Conservation (phyloP, 1,140 invertebrate species). For the Dufourea novaeangliae region DNA sequence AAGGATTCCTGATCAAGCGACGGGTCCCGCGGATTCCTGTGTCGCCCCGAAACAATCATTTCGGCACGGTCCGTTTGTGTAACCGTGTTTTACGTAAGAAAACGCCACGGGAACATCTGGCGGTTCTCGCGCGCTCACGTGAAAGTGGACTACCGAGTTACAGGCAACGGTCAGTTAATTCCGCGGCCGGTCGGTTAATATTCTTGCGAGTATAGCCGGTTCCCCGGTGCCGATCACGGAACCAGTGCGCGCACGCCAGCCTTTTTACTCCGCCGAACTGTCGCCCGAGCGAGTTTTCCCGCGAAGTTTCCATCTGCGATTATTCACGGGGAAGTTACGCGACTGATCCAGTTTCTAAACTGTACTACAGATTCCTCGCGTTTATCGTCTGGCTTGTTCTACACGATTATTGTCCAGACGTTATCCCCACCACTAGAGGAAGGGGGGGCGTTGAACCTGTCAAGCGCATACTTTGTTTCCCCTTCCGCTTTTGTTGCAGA, state of each 20-base stretch:
- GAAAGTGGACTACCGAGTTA: slow-evolving; percentile 75
- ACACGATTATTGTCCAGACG: too few relatives aligned
- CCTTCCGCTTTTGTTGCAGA: too few relatives aligned
- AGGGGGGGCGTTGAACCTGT: too few relatives aligned
- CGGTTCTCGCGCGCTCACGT: slow-evolving; percentile 72
- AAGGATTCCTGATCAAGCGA: background rate
- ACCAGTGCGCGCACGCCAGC: background rate
- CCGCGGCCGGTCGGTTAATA: slow-evolving; percentile 71
- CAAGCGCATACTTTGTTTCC: too few relatives aligned
- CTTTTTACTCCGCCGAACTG: background rate
- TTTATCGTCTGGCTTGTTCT: too few relatives aligned
- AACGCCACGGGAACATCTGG: slow-evolving; percentile 73
- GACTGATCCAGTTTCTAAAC: background rate
- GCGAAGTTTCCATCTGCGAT: background rate
- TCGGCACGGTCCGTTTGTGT: slow-evolving; percentile 27
- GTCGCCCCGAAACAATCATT: slow-evolving; percentile 31
- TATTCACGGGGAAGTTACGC: background rate
- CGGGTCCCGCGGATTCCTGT: background rate
- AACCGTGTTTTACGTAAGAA: slow-evolving; percentile 74
- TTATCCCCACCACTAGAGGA: too few relatives aligned
- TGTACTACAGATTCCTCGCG: too few relatives aligned
- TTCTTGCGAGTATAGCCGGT: slow-evolving; percentile 62
- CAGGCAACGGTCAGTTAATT: slow-evolving; percentile 78
- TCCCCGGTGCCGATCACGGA: slow-evolving; percentile 32
- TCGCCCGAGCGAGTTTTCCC: slow-evolving; percentile 2